A percentile compares a stretch with the other conserved stretches of the same genome.
Evolutionary conservation across 2,888 invertebrate species (phyloP).

Genomic region (Euplagia quadripunctaria): DNA sequence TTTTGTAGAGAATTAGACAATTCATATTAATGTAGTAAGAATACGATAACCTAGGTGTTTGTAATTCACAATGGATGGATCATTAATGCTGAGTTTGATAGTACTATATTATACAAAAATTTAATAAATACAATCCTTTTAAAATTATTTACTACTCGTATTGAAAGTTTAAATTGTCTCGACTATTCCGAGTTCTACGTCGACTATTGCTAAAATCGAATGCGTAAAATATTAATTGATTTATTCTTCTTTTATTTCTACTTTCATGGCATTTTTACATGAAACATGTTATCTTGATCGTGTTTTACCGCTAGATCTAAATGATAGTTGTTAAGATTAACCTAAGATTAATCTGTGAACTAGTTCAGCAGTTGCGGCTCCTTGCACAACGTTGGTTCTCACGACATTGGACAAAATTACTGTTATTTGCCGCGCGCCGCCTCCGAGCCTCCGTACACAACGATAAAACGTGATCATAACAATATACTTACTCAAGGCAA

Average conservation of each 20-base stretch:
- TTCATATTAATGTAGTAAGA: too few species aligned
- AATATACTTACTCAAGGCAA: constrained; percentile 41
- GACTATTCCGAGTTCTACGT: background rate
- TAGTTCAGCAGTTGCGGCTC: constrained; percentile 71
- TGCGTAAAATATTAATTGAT: too few species aligned
- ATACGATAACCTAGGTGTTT: too few species aligned
- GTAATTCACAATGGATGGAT: too few species aligned
- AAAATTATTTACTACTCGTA: background rate
- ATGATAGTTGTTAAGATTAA: constrained; percentile 78
- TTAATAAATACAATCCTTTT: too few species aligned
- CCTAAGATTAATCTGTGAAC: constrained; percentile 77
- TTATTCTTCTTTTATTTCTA: background rate
- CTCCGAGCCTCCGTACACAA: constrained; percentile 41
- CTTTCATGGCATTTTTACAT: constrained; percentile 28
- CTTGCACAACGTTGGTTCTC: constrained; percentile 80
- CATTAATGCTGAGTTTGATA: too few species aligned
- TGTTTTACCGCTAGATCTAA: constrained; percentile 72
- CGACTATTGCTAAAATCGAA: too few species aligned
- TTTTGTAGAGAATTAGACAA: too few species aligned
- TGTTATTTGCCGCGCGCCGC: constrained; percentile 66
- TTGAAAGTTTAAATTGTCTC: background rate
- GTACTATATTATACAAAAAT: too few species aligned
- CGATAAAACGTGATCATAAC: constrained; percentile 61
- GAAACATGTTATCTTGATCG: constrained; percentile 59
- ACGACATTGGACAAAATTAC: constrained; percentile 85